A percentile compares a stretch with the other conserved stretches of the same genome.
Conservation (phyloP, 2,888 invertebrate genomes). For the Drosophila trichaetosa region DNA sequence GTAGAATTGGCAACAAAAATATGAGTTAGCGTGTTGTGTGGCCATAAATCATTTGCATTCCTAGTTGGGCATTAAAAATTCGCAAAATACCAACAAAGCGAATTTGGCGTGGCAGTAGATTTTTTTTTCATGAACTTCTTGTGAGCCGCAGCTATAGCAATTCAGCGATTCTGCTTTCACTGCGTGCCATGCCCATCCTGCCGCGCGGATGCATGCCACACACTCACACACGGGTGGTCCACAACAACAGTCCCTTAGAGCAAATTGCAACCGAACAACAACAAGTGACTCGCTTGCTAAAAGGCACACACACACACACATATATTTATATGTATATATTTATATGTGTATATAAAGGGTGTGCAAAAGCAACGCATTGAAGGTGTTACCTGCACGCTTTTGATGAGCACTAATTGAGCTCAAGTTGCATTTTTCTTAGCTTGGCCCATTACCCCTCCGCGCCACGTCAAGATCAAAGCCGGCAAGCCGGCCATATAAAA, state of each 20-base stretch:
- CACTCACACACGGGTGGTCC: conserved; percentile 60
- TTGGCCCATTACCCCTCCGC: conserved; percentile 61
- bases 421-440: conserved; percentile 77
- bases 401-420: conserved; percentile 80
- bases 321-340: conserved; percentile 1
- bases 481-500: conserved; percentile 66
- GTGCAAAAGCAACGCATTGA: conserved; percentile 78
- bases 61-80: conserved; percentile 30
- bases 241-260: conserved; percentile 52
- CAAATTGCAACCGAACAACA: conserved; percentile 62
- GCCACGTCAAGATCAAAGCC: conserved; percentile 72
- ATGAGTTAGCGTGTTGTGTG: conserved; percentile 63
- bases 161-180: conserved; percentile 48
- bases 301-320: conserved; percentile 37
- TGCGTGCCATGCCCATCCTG: conserved; percentile 12
- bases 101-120: conserved; percentile 53
- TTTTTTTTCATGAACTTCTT: conserved; percentile 6
- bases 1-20: conserved; percentile 57
- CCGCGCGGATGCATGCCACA: conserved; percentile 22
- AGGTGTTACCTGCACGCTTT: conserved; percentile 80
- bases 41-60: conserved; percentile 68
- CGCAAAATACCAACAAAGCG: conserved; percentile 33
- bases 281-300: conserved; percentile 54
- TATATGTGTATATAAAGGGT: conserved; percentile 41
- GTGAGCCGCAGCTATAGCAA: conserved; percentile 1